These are phyloP conservation scores for Siphamia tubifer DNA, from an alignment of 2,113 vertebrate genomes.

Conservation along the genomic window DNA sequence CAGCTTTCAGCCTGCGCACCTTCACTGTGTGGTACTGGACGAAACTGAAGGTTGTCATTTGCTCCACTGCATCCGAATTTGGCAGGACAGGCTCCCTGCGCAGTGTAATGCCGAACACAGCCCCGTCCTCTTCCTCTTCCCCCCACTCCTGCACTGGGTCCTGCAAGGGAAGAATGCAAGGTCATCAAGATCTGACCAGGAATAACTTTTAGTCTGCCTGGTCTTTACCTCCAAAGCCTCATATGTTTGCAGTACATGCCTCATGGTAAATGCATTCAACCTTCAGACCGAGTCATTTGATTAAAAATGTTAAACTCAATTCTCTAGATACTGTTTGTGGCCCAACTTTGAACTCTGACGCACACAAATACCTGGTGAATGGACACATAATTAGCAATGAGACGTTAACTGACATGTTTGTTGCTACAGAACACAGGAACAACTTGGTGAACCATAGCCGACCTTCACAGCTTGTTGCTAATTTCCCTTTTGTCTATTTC, in stretches of 20 bases:
- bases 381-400: not conserved
- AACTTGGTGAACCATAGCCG: not conserved
- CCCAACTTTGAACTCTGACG: not conserved
- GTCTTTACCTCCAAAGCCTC: not conserved
- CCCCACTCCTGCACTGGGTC: constrained; percentile 89
- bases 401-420: not conserved
- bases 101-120: constrained; percentile 84
- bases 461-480: too few relatives aligned
- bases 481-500: too few relatives aligned
- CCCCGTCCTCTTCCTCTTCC: constrained; percentile 86
- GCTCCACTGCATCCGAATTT: constrained; percentile 1
- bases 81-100: constrained; percentile 70
- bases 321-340: not conserved
- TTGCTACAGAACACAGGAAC: not conserved
- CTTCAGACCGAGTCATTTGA: not conserved
- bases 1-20: constrained; percentile 83
- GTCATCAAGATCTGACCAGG: constrained; percentile 9
- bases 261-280: not conserved
- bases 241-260: not conserved
- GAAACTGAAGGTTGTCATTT: constrained; percentile 51
- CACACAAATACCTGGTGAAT: constrained; percentile 8
- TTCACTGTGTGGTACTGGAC: constrained; percentile 88
- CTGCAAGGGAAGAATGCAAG: constrained; percentile 55
- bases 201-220: not conserved
- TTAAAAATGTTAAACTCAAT: not conserved